Conservation (phyloP, 2,888 invertebrate genomes). For the Camptogramma bilineatum region DNA sequence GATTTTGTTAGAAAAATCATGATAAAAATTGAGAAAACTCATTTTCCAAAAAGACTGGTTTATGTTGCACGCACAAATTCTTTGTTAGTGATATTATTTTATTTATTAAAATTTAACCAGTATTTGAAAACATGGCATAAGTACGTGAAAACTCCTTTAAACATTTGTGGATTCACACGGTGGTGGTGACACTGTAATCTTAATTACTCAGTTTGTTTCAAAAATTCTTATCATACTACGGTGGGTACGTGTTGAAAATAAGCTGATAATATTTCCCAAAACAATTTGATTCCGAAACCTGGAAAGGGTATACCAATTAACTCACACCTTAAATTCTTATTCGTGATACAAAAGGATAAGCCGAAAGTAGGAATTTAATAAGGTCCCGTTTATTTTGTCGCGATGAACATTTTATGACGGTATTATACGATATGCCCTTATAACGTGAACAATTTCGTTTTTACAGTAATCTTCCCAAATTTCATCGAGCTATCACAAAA, state of each 20-base stretch:
- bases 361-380: constrained; percentile 71
- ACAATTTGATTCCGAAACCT: constrained; percentile 22
- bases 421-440: constrained; percentile 65
- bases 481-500: constrained; percentile 55
- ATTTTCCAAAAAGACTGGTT: no score
- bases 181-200: no score
- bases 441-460: constrained; percentile 66
- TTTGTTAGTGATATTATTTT: no score
- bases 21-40: no score
- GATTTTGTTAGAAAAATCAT: no score
- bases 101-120: no score
- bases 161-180: no score
- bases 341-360: constrained; percentile 53
- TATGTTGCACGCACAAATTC: no score
- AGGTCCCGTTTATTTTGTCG: constrained; percentile 59
- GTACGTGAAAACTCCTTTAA: no score
- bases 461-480: constrained; percentile 73
- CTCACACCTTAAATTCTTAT: constrained; percentile 46
- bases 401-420: constrained; percentile 71
- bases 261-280: constrained; percentile 25
- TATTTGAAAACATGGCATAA: no score
- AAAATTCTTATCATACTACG: background rate
- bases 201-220: background rate
- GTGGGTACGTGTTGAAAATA: constrained; percentile 7
- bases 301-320: constrained; percentile 25